These are phyloP conservation scores for Watsonalla binaria DNA, from an alignment of 2,888 invertebrate genomes.

Conservation along the genomic window DNA sequence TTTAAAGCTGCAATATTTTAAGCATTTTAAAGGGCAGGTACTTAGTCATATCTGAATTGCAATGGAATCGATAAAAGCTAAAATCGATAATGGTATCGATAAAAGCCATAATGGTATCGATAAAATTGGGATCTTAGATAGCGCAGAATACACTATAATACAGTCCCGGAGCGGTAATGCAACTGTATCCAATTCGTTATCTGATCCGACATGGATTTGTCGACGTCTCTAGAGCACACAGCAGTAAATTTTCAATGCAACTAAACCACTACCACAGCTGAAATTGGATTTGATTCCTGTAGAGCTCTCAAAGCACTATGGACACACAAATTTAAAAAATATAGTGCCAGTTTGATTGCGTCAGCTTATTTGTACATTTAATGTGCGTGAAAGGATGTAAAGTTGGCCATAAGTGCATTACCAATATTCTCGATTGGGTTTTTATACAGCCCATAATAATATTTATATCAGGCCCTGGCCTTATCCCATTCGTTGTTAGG, in stretches of 20 bases:
- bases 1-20: background rate
- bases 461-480: too few relatives aligned
- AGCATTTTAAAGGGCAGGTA: background rate
- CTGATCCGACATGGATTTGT: conserved; percentile 59
- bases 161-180: conserved; percentile 43
- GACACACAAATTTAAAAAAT: background rate
- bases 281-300: conserved; percentile 24
- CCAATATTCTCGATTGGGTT: too few relatives aligned
- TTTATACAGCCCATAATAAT: too few relatives aligned
- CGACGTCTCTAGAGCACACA: conserved; percentile 46
- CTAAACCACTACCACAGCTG: conserved; percentile 24
- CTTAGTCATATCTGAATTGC: too few relatives aligned
- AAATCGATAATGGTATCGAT: conserved; percentile 2
- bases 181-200: conserved; percentile 68
- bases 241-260: conserved; percentile 43
- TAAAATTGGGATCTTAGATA: conserved; percentile 7
- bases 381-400: too few relatives aligned
- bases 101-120: background rate
- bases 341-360: too few relatives aligned
- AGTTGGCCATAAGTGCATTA: too few relatives aligned
- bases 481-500: too few relatives aligned
- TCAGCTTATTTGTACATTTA: too few relatives aligned
- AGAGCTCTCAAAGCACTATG: background rate
- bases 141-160: conserved; percentile 26
- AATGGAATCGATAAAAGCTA: too few relatives aligned